These are phyloP conservation scores for Gadus macrocephalus DNA, from an alignment of 2,113 vertebrate genomes.

Conservation along the genomic window DNA sequence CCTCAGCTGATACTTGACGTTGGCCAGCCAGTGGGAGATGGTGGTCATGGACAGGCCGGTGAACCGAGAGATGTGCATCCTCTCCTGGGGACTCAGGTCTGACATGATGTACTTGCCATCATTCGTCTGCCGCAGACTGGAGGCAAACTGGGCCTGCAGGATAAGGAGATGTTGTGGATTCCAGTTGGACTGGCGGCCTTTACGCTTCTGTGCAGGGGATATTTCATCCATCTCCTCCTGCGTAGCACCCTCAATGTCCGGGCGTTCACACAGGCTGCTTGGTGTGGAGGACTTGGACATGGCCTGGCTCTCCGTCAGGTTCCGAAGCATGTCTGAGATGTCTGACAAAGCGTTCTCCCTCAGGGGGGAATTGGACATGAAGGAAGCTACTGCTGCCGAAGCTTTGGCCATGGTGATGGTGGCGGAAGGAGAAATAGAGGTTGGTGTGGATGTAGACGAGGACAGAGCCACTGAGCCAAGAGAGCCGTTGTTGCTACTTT, in stretches of 20 bases:
- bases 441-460: slow-evolving; percentile 85
- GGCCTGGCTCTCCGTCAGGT: slow-evolving; percentile 94
- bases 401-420: slow-evolving; percentile 91
- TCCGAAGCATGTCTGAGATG: slow-evolving; percentile 98
- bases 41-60: slow-evolving; percentile 99
- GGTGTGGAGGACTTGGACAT: slow-evolving; percentile 94
- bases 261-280: slow-evolving; percentile 93
- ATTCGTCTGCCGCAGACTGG: slow-evolving; percentile 91
- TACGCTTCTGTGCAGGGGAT: slow-evolving; percentile 94
- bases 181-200: slow-evolving; percentile 99
- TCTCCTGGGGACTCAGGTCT: slow-evolving; percentile 97
- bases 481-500: slow-evolving; percentile 77
- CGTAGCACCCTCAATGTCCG: slow-evolving; percentile 88
- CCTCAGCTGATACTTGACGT: slow-evolving; percentile 98
- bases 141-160: slow-evolving; percentile 96
- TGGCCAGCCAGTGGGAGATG: slow-evolving; percentile 99
- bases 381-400: slow-evolving; percentile 88
- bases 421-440: slow-evolving; percentile 88
- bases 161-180: slow-evolving; percentile 98
- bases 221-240: slow-evolving; percentile 92
- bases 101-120: slow-evolving; percentile 98
- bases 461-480: slow-evolving; percentile 87
- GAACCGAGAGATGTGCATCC: slow-evolving; percentile 98
- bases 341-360: slow-evolving; percentile 98
- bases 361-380: slow-evolving; percentile 94